Evolutionary conservation across 2,113 vertebrate genomes (phyloP).

Genomic region (Thunnus maccoyii): DNA sequence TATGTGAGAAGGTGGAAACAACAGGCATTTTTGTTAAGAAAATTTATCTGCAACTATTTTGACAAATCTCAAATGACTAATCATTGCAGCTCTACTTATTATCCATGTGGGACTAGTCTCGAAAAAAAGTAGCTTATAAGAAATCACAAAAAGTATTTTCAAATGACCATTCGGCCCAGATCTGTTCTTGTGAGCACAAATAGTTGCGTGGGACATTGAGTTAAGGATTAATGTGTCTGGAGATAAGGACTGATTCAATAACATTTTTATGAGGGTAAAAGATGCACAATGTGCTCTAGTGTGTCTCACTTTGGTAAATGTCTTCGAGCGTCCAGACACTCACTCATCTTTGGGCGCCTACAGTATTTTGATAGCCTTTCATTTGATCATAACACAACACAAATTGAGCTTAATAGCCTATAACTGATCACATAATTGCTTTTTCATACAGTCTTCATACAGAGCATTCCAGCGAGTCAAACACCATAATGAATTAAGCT

Average conservation of each 20-base stretch:
- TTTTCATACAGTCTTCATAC: slow-evolving; percentile 50
- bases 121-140: too few relatives aligned
- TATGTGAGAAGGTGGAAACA: too few relatives aligned
- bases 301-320: slow-evolving; percentile 27
- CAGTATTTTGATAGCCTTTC: slow-evolving; percentile 71
- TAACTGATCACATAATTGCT: slow-evolving; percentile 79
- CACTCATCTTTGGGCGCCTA: slow-evolving; percentile 49
- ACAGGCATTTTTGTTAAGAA: too few relatives aligned
- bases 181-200: not conserved
- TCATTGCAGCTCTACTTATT: too few relatives aligned
- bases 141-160: too few relatives aligned
- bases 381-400: slow-evolving; percentile 68
- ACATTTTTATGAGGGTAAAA: slow-evolving; percentile 23
- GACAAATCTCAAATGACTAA: too few relatives aligned
- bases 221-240: slow-evolving; percentile 42
- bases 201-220: not conserved
- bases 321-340: slow-evolving; percentile 26
- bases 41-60: too few relatives aligned
- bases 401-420: slow-evolving; percentile 73
- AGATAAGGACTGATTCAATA: slow-evolving; percentile 44
- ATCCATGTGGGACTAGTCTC: too few relatives aligned
- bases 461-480: slow-evolving; percentile 75
- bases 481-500: slow-evolving; percentile 73
- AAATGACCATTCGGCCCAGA: too few relatives aligned
- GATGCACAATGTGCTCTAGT: slow-evolving; percentile 45